A percentile compares a stretch with the other conserved stretches of the same genome.
These are phyloP conservation scores for Eunapius fragilis DNA, from an alignment of 37 sponge, comb jelly and placozoan genomes.

Conservation along the genomic window DNA sequence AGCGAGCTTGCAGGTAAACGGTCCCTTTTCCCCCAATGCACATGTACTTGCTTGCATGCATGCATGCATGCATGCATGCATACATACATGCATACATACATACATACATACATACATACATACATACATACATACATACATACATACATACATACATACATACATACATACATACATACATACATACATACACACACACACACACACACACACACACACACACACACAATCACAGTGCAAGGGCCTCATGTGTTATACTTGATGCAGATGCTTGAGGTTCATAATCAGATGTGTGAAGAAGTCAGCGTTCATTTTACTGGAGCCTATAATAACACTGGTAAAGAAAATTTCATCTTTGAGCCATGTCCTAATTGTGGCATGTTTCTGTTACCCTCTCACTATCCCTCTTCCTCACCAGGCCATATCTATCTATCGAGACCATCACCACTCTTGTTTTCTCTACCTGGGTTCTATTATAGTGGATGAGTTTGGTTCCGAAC, in stretches of 20 bases:
- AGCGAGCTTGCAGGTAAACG: slow-evolving; percentile 64
- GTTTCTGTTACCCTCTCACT: background rate
- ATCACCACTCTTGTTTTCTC: slow-evolving; percentile 89
- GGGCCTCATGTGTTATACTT: slow-evolving; percentile 6
- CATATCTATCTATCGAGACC: slow-evolving; percentile 37
- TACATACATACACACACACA: too few species aligned
- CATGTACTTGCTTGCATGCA: too few species aligned
- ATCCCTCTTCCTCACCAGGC: slow-evolving; percentile 9
- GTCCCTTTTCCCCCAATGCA: background rate
- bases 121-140: too few species aligned
- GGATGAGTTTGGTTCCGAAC: slow-evolving; percentile 81
- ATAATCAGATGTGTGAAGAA: slow-evolving; percentile 68
- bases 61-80: too few species aligned
- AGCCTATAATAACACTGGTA: slow-evolving; percentile 66
- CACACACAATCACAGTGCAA: background rate
- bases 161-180: too few species aligned
- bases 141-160: too few species aligned
- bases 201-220: too few species aligned
- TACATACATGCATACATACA: too few species aligned
- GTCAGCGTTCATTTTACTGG: slow-evolving; percentile 43
- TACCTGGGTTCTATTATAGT: slow-evolving; percentile 85
- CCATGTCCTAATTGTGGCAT: too few species aligned
- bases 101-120: too few species aligned
- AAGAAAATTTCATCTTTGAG: too few species aligned
- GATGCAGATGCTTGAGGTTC: slow-evolving; percentile 33